A percentile compares a stretch with the other conserved stretches of the same genome.
These are phyloP conservation scores for Gari tellinella DNA, from an alignment of 2,888 invertebrate genomes.

Conservation along the genomic window DNA sequence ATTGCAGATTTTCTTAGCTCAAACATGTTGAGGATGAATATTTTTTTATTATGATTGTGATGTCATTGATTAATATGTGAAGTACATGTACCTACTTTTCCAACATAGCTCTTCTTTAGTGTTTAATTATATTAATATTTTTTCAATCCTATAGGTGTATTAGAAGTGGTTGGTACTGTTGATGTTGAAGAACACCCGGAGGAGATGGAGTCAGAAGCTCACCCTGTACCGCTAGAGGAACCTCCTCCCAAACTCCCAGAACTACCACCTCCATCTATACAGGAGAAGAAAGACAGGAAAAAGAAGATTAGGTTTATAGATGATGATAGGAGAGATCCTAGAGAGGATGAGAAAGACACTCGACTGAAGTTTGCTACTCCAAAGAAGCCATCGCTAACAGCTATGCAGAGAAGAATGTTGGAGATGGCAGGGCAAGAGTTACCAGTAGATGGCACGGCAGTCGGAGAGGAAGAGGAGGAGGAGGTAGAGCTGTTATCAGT, in stretches of 20 bases:
- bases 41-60: too few species aligned
- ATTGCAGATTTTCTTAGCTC: too few species aligned
- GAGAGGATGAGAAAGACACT: conserved; percentile 80
- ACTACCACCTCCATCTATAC: background rate
- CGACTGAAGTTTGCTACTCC: conserved; percentile 64
- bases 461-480: conserved; percentile 49
- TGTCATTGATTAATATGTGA: too few species aligned
- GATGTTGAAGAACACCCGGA: conserved; percentile 74
- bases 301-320: conserved; percentile 87
- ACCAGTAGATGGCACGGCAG: conserved; percentile 85
- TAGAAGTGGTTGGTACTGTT: conserved; percentile 70
- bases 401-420: conserved; percentile 93
- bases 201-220: conserved; percentile 57
- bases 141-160: conserved; percentile 69
- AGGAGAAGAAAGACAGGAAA: conserved; percentile 68
- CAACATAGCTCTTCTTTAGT: too few species aligned
- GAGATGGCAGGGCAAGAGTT: conserved; percentile 95
- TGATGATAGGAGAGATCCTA: conserved; percentile 85
- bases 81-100: too few species aligned
- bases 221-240: conserved; percentile 2
- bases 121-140: too few species aligned
- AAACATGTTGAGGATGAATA: too few species aligned
- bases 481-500: too few species aligned
- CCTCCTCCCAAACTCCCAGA: background rate
- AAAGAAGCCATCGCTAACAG: conserved; percentile 68